These are phyloP conservation scores for Yponomeuta malinellus DNA, from an alignment of 2,888 invertebrate species.

Conservation along the genomic window DNA sequence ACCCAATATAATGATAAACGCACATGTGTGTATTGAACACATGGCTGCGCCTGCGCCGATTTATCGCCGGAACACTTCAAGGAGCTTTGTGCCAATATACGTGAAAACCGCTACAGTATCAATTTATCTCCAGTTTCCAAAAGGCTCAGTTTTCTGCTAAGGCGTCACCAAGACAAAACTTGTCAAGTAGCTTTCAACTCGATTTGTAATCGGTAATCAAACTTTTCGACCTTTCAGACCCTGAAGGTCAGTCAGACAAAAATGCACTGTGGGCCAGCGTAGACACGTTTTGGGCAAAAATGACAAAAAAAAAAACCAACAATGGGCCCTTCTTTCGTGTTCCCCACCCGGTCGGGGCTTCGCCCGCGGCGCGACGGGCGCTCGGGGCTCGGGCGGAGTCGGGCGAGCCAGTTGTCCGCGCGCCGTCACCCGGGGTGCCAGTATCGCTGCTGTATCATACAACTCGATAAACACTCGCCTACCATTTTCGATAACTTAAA, in stretches of 20 bases:
- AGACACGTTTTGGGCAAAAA: slow-evolving; percentile 6
- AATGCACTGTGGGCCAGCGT: background rate
- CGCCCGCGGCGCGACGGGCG: slow-evolving; percentile 35
- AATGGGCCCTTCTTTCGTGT: slow-evolving; percentile 46
- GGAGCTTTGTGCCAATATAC: background rate
- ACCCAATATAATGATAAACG: background rate
- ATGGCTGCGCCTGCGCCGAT: background rate
- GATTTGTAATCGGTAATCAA: background rate
- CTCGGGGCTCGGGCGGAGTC: background rate
- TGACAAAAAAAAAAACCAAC: slow-evolving; percentile 54
- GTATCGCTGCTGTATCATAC: slow-evolving; percentile 30
- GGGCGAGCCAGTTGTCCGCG: slow-evolving; percentile 48
- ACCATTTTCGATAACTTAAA: background rate
- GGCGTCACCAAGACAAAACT: background rate
- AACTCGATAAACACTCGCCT: slow-evolving; percentile 7
- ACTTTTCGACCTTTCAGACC: background rate
- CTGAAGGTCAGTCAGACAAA: slow-evolving; percentile 1
- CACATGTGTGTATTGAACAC: background rate
- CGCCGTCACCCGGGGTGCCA: slow-evolving; percentile 43
- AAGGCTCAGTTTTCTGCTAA: background rate
- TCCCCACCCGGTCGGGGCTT: slow-evolving; percentile 26
- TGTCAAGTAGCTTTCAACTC: background rate
- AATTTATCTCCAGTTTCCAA: background rate
- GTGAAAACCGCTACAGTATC: background rate
- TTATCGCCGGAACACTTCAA: background rate